Evolutionary conservation across 2,797 vertebrate species (phyloP), one percentile per base, ranked within the genome.

Genomic region (Potorous gilbertii): DNA sequence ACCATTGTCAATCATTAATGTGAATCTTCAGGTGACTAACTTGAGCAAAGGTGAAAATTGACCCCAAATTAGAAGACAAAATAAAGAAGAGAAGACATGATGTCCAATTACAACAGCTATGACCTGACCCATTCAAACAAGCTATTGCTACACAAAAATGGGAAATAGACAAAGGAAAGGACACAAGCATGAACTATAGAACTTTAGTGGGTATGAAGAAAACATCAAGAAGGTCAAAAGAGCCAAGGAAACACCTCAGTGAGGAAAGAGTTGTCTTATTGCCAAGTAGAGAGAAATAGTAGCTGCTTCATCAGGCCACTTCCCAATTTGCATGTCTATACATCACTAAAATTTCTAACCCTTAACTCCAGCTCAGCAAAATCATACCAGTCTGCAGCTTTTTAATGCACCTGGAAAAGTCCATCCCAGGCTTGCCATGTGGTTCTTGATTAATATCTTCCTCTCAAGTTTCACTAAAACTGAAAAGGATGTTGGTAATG

Each of bases 311-410:
- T 50, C 40, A 28, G 27, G 74, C 74, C 40, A 27, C 9, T 24
- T 46, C 40, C 74, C 40, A 46, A 3, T 50, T 12, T 50, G 9
- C 31, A 95, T 55, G 57, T 81, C 50, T 62, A 56, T 55, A 52
- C 40, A 92, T 6, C 90, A 18, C 74, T 87, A 92, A 95, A 91
- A 62, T 74, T 24, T 13, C 95, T 94, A 74, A 92, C 59, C 59
- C 55, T 74, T 57, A 94, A 92, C 92, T 92, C 59, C 18, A 14
- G 50, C 9, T 93, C 27, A 89, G 66, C 31, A 92, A 92, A 95
- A 95, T 9, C 74, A 16, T 46, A 40, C 66, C 54, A 90, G 55
- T 55, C 56, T 29, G 21, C 6, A 91, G 24, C n/a, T 94, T 59
- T 90, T 91, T 90, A 92, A 95, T 81, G 40, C 90, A 89, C n/a